These are phyloP conservation scores for Apamea anceps DNA, from an alignment of 2,888 invertebrate species.

Conservation along the genomic window DNA sequence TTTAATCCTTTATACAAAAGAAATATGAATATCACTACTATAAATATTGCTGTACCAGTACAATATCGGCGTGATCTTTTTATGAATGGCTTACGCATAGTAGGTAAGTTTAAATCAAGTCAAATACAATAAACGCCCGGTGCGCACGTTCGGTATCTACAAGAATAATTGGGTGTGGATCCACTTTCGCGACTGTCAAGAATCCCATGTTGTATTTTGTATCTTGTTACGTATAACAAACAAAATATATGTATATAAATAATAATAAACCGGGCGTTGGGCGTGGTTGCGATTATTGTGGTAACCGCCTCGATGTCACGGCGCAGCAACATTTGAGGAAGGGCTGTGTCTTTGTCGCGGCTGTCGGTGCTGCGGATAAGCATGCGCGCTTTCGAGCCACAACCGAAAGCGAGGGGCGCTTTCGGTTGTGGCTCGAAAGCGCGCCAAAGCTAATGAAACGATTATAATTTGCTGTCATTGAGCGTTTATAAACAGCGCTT, in stretches of 20 bases:
- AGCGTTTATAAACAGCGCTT: no score
- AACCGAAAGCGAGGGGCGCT: no score
- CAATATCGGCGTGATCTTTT: neutral
- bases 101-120: neutral
- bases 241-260: neutral
- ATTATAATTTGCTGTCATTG: no score
- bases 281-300: no score
- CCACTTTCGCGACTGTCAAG: neutral
- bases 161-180: neutral
- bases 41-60: neutral
- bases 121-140: neutral
- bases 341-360: no score
- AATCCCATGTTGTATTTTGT: constrained; percentile 5
- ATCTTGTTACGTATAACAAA: constrained; percentile 6
- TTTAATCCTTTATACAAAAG: neutral
- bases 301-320: no score
- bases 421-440: no score
- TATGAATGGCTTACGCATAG: neutral
- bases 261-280: no score
- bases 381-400: no score
- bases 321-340: no score
- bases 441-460: no score
- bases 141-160: neutral
- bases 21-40: neutral
- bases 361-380: no score